Evolutionary conservation across 1,140 invertebrate species (phyloP).

Genomic region (Drosophila tsacasi): DNA sequence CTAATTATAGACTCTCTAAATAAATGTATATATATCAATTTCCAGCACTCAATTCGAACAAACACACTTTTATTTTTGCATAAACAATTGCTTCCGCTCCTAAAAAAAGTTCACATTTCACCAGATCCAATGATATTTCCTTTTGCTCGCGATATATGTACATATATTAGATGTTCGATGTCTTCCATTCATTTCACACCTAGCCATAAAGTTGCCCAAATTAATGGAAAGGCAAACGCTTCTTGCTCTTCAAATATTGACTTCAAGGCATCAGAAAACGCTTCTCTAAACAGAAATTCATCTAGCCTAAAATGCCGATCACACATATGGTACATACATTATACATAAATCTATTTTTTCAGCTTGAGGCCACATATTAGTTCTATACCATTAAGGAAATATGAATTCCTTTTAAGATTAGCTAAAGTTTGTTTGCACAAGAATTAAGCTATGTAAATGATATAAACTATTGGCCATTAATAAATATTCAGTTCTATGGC

Average conservation of each 20-base stretch:
- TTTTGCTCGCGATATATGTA: conserved; percentile 44
- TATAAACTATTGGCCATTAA: conserved; percentile 44
- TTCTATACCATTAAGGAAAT: conserved; percentile 56
- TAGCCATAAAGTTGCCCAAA: conserved; percentile 67
- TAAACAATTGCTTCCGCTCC: conserved; percentile 71
- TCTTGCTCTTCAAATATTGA: conserved; percentile 69
- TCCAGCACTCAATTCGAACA: conserved; percentile 39
- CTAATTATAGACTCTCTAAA: conserved; percentile 37
- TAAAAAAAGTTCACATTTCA: conserved; percentile 36
- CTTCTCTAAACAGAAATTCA: conserved; percentile 66
- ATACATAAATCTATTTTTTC: not conserved
- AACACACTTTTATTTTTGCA: conserved; percentile 58
- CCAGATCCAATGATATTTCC: conserved; percentile 45
- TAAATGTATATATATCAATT: conserved; percentile 48
- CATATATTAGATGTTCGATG: conserved; percentile 48
- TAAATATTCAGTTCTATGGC: conserved; percentile 26
- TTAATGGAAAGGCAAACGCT: conserved; percentile 62
- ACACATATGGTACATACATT: not conserved
- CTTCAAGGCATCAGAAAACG: conserved; percentile 48
- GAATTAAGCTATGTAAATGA: conserved; percentile 73
- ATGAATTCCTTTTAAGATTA: conserved; percentile 29
- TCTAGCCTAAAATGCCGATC: conserved; percentile 35
- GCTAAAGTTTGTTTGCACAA: conserved; percentile 58
- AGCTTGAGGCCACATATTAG: conserved; percentile 35
- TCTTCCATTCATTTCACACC: conserved; percentile 72